Evolutionary conservation across 2,888 invertebrate species (phyloP), one percentile per base, ranked within the genome.

Genomic region (Dioctria linearis): DNA sequence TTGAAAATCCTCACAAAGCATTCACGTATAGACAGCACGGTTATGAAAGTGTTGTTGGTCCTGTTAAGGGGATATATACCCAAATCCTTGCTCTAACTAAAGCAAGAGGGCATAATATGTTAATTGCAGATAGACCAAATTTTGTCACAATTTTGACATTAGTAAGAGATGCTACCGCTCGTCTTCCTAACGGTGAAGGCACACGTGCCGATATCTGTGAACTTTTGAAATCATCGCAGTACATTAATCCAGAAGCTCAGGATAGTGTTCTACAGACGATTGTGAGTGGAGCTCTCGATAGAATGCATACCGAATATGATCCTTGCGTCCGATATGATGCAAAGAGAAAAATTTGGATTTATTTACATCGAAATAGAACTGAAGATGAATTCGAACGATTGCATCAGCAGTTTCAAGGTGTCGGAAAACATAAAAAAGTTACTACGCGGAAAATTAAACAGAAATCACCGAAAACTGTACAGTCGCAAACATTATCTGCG

Each of bases 301-400:
- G 97, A 25, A 92, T 98, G 87, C 95, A 97, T 85, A 95, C 95
- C 8, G 95, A 98, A 84, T 88, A 91, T 0, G 98, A 98, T 89
- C 98, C 98, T 0, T 96, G 97, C 85, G 97, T 98, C 0, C 95
- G 96, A 46, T 98, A 97, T 86, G 97, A 98, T 87, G 94, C 95
- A 1, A 94, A 95, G 85, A 92, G 96, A 4, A 97, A 98, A 85
- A 93, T 96, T 46, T 98, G 98, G 98, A 95, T 98, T n/a, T 98
- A 98, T 88, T 90, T 98, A 79, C 98, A 98, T 88, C 91, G 97
- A 80, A 92, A 93, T 86, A 88, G 91, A 67, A 89, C 88, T 0
- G 91, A 91, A 84, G 90, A 90, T 65, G 92, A 92, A 84, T 92
- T 92, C 83, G 94, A 94, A 87, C 90, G 92, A 84, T 91, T 93